Conservation (phyloP, 2,113 vertebrate species). For the Forbesichthys agassizii region DNA sequence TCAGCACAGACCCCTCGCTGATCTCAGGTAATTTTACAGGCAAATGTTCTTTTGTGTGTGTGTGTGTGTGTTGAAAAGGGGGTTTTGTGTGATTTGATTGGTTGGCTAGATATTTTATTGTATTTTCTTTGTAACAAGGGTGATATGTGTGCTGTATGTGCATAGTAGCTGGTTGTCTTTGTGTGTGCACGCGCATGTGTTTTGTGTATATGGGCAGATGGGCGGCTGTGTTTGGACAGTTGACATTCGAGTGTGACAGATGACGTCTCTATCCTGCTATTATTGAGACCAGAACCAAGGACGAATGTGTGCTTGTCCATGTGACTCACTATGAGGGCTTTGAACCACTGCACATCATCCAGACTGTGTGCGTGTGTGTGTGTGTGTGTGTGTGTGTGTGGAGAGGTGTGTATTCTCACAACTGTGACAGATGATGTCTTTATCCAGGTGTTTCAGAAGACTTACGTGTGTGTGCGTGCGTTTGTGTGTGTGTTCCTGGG, state of each 20-base stretch:
- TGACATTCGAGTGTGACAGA: constrained; percentile 61
- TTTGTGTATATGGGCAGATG: constrained; percentile 37
- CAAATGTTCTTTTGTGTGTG: constrained; percentile 11
- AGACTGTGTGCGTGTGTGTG: constrained; percentile 20
- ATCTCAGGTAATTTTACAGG: constrained; percentile 71
- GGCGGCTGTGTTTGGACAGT: constrained; percentile 55
- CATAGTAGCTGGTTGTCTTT: background rate
- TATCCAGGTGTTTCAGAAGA: constrained; percentile 69
- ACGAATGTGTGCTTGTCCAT: constrained; percentile 54
- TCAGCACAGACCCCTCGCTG: constrained; percentile 46
- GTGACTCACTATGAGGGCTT: constrained; percentile 41
- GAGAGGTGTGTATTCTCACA: constrained; percentile 56
- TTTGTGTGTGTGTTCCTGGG: constrained; percentile 54
- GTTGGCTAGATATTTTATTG: too few relatives aligned
- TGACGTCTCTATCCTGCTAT: constrained; percentile 65
- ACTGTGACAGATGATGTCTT: constrained; percentile 77
- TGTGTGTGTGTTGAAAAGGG: constrained; percentile 6
- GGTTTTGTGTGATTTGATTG: background rate
- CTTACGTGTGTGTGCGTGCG: constrained; percentile 16
- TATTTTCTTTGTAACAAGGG: too few relatives aligned
- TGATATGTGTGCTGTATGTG: too few relatives aligned
- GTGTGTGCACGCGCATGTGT: background rate
- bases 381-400: constrained; percentile 32
- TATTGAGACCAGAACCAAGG: constrained; percentile 58
- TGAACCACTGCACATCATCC: too few relatives aligned